These are phyloP conservation scores for Pachycephala philippinensis DNA, from an alignment of 2,113 vertebrate genomes.

Conservation along the genomic window DNA sequence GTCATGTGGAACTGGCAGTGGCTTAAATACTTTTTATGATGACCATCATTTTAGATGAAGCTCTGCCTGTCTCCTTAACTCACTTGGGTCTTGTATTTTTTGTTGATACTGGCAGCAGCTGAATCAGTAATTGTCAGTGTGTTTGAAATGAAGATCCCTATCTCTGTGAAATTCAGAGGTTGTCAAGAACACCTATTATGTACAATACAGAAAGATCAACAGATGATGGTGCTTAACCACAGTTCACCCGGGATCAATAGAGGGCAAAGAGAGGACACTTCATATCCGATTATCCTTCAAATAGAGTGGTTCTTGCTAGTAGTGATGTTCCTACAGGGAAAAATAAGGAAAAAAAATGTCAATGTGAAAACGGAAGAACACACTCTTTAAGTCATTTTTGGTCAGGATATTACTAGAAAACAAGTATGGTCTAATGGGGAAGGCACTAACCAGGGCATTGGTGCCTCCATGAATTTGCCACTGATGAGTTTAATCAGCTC, in stretches of 20 bases:
- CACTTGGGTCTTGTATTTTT: neutral
- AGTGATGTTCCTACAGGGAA: neutral
- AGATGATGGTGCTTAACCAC: neutral
- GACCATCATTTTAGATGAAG: neutral
- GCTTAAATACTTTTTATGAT: neutral
- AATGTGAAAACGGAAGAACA: neutral
- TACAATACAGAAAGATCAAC: neutral
- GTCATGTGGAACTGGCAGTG: neutral
- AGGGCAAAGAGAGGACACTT: neutral
- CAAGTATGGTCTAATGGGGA: neutral
- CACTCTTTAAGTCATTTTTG: neutral
- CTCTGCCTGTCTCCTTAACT: neutral
- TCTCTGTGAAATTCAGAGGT: neutral
- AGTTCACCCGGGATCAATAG: neutral
- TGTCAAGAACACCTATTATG: neutral
- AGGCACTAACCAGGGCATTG: neutral
- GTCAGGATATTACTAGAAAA: neutral
- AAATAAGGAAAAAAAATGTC: neutral
- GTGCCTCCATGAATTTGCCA: neutral
- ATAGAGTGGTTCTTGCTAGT: neutral
- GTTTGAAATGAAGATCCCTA: neutral
- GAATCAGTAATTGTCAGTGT: neutral
- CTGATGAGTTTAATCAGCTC: neutral
- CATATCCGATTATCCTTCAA: neutral
- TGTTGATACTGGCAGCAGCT: neutral